Evolutionary conservation across 2,888 invertebrate genomes (phyloP).

Genomic region (Alviniconcha strummeri): DNA sequence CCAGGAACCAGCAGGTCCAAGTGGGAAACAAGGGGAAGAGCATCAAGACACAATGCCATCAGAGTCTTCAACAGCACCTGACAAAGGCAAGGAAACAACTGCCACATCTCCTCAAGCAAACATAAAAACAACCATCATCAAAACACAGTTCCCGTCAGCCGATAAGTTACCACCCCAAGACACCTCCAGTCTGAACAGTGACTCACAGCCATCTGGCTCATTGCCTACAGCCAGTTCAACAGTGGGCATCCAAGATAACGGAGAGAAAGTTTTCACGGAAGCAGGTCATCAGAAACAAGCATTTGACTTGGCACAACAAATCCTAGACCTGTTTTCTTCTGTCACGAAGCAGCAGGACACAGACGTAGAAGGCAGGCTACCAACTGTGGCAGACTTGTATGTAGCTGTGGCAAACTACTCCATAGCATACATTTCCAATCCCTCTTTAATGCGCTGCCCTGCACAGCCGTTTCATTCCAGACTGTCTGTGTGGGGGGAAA

Average conservation of each 20-base stretch:
- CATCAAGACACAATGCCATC: neutral
- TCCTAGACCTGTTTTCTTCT: conserved; percentile 38
- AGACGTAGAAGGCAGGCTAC: conserved; percentile 22
- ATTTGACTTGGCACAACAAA: conserved; percentile 35
- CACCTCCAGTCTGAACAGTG: neutral
- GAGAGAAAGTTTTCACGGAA: conserved; percentile 7
- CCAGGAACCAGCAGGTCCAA: neutral
- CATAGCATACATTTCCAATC: conserved; percentile 49
- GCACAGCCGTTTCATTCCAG: conserved; percentile 87
- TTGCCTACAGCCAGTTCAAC: neutral
- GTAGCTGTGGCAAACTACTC: conserved; percentile 50
- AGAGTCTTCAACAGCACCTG: neutral
- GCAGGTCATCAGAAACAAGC: conserved; percentile 17
- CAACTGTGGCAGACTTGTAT: conserved; percentile 48
- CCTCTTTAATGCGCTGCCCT: conserved; percentile 82
- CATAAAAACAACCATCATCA: neutral
- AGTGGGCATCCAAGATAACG: neutral
- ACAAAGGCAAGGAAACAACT: neutral
- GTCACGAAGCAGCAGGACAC: conserved; percentile 2
- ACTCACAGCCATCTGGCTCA: neutral
- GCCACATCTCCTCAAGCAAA: neutral
- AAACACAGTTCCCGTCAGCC: neutral
- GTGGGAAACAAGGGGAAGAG: neutral
- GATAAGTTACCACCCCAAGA: conserved; percentile 2
- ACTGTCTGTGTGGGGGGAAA: conserved; percentile 87